Base-by-base conservation (phyloP, 2,888 invertebrate genomes). In the Megalurothrips usitatus region DNA sequence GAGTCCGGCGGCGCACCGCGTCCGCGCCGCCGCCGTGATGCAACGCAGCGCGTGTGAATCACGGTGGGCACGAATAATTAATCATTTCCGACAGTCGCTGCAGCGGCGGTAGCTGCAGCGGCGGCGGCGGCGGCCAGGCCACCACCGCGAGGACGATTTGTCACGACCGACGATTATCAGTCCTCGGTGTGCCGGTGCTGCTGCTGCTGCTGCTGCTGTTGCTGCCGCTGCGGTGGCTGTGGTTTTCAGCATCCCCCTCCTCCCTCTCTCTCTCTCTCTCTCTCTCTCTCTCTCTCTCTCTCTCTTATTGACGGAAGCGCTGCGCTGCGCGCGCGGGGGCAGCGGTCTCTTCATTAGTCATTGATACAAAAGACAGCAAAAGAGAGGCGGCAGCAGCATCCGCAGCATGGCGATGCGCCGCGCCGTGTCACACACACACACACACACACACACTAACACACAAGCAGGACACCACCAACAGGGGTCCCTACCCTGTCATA, bases 81-180 rank as follows among this genome's bases (percentile, higher is more conserved):
- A 43, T 43, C 34, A 43, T 43, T 43, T 43, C 34, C 34, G 34
- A 43, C 34, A 58, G 58, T 17, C 14, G 58, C 58, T 58, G 17
- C 58, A 17, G 11, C 58, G 17, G 58, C 58, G 14, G 58, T n/a
- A 17, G 58, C 58, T 17, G 58, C 17, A 17, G 58, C 58, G 6
- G 58, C 58, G 17, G 58, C 19, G 6, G 14, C 58, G 17, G 58
- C 58, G 26, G 68, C 68, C 12, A 75, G 68, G 68, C 68, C 23
- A 12, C 68, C 23, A 12, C 68, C 23, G 23, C 23, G 26, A 10
- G 26, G 26, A 26, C 68, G 68, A 75, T 75, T 75, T 26, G 68
- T 75, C 68, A 26, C 68, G 68, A 12, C 58, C 26, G 68, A 75
- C 68, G 68, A 75, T 75, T 26, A 75, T 75, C 68, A 75, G 68